Base-by-base conservation (phyloP, 2,113 vertebrate genomes). In the Aegotheles bennettii region DNA sequence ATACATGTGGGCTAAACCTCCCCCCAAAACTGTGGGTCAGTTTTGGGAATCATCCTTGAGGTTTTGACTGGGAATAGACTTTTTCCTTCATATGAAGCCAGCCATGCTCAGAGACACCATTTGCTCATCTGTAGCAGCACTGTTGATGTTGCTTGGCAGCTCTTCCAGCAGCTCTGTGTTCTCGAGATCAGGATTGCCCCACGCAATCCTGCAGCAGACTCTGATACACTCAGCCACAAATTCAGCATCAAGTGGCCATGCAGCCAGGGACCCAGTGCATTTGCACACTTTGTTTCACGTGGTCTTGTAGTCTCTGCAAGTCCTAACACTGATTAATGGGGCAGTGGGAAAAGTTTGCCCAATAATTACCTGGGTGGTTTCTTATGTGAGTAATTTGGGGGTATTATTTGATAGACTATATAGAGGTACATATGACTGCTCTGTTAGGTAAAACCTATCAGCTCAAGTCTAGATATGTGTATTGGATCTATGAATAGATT, bases 231-330 rank as follows among this genome's bases (percentile, higher is more conserved):
- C 40, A 45, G 42, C 18, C 18, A 19, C 29, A 61, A 51, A 56
- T 23, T 40, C 29, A 35, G 53, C 2, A 3, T 16, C 13, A 51
- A 56, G 48, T 26, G n/a, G 21, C 29, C 1, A 0, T 36, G 29
- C 42, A 35, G 45, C n/a, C 48, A 54, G 45, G 31, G 63, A 53
- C 36, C 7, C 8, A 15, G 50, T 42, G 35, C 14, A 13, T 59
- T 50, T 33, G 6, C 28, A 31, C 2, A 3, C 6, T 2, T 68
- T 31, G 3, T 67, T 63, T 71, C 7, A 4, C 2, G 0, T 8
- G 36, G 25, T 26, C 12, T 16, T 64, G 28, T 19, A 36, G 26
- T 43, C 25, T 70, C 19, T 82, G 11, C 4, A 11, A 70, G 15
- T 57, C 11, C 8, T 19, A 36, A 21, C 4, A 2, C 6, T n/a